Percentiles rank a stretch among this genome's conserved stretches.
These are phyloP conservation scores for Poecilia picta DNA, from an alignment of 2,797 vertebrate genomes.

Conservation along the genomic window DNA sequence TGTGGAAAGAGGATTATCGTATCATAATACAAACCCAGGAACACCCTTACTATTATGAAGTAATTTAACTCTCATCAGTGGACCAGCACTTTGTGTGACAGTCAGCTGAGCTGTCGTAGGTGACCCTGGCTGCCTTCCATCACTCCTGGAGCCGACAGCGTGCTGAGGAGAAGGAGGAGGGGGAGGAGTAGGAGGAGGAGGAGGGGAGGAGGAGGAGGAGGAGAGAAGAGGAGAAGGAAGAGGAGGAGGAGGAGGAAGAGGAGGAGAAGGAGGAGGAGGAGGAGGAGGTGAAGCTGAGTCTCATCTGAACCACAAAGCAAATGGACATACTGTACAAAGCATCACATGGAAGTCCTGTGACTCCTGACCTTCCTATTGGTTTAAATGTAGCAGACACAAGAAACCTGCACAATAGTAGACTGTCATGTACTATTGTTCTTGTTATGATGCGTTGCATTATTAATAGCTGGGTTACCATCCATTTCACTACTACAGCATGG, in stretches of 20 bases:
- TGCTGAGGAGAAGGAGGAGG: constrained; percentile 32
- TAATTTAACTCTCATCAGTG: constrained; percentile 82
- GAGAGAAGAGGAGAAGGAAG: neutral
- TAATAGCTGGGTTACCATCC: neutral
- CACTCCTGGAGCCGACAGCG: constrained; percentile 59
- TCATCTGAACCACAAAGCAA: constrained; percentile 27
- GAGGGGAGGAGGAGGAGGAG: too few relatives aligned
- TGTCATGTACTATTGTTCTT: neutral
- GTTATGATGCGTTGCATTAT: constrained; percentile 9
- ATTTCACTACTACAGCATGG: constrained; percentile 2
- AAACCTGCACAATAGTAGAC: neutral
- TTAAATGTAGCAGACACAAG: constrained; percentile 1
- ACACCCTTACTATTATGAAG: constrained; percentile 83
- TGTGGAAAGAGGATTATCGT: constrained; percentile 85
- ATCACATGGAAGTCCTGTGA: neutral
- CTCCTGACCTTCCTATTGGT: neutral
- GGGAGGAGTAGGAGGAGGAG: too few relatives aligned
- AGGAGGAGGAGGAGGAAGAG: constrained; percentile 11
- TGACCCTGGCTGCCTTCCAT: constrained; percentile 71
- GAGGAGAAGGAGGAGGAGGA: too few relatives aligned
- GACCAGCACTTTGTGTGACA: constrained; percentile 71
- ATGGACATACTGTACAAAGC: constrained; percentile 31
- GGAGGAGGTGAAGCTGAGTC: too few relatives aligned
- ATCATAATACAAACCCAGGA: constrained; percentile 84
- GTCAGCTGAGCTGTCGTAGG: constrained; percentile 76